Evolutionary conservation across 2,113 vertebrate species (phyloP), one percentile per base, ranked within the genome.

Genomic region (Zeus faber): DNA sequence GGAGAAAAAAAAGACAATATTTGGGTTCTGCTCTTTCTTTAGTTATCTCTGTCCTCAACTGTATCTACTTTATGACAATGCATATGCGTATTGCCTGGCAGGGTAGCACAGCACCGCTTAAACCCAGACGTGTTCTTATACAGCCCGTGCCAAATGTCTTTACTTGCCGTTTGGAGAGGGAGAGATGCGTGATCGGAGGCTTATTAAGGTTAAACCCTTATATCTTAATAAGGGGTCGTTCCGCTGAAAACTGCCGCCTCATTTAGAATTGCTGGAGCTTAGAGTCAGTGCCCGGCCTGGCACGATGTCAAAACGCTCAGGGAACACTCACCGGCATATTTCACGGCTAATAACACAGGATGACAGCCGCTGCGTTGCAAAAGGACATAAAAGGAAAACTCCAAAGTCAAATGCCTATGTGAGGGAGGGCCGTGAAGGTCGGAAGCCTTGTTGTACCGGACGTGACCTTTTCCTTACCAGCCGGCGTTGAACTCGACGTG

Each of bases 401-500:
- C 7, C 51, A 58, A 55, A 10, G 29, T 33, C 18, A 50, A 33
- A 54, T 37, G 26, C 21, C 59, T 49, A 74, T 62, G 62, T 70
- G 47, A 56, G 41, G 39, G 16, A 66, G 58, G 50, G 65, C 31
- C 62, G 37, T 24, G 54, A 33, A 51, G 39, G 26, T 8, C 26
- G 48, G 24, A 7, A 41, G 59, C 61, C 49, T 16, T 29, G 44
- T 21, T 6, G n/a, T 51, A 49, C 72, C 49, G 40, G 72, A 74
- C 56, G 10, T 44, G 67, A 74, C 62, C 68, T 58, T 37, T 37
- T 37, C 11, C 95, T 94, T 74, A 99, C 97, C 97, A 99, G 85
- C 91, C 95, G 0, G 79, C 84, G 88, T 98, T 97, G 89, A 99
- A 99, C 75, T 99, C 97, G 1, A 99, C 97, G 0, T 99, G 97